Evolutionary conservation across 2,113 vertebrate genomes (phyloP).

Genomic region (Megatriorchis doriae): DNA sequence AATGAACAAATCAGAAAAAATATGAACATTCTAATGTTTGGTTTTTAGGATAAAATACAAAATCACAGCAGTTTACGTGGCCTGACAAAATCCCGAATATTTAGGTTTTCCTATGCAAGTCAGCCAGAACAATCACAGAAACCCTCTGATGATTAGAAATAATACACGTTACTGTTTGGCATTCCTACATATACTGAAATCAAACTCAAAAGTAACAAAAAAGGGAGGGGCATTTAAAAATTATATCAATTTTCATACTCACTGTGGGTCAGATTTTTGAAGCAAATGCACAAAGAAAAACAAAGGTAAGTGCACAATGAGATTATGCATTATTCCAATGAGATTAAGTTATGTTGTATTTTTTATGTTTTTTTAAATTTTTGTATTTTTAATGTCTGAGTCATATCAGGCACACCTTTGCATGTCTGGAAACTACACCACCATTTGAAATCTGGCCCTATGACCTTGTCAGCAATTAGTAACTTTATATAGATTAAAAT

Average conservation of each 20-base stretch:
- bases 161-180: neutral
- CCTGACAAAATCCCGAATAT: neutral
- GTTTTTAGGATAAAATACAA: neutral
- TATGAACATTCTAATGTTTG: neutral
- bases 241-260: neutral
- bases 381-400: neutral
- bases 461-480: neutral
- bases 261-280: neutral
- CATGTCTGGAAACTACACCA: neutral
- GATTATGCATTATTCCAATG: neutral
- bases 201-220: neutral
- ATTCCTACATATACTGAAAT: neutral
- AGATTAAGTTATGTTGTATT: neutral
- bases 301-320: neutral
- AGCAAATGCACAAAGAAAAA: conserved; percentile 6
- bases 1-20: neutral
- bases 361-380: neutral
- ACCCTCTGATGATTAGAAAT: neutral
- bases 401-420: neutral
- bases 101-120: neutral
- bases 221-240: neutral
- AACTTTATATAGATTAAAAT: neutral
- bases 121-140: neutral
- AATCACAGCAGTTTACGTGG: neutral
- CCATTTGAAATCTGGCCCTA: neutral